phyloP scores from a whole-genome alignment of 2,888 invertebrate species.

The Mactromeris polynyma region DNA sequence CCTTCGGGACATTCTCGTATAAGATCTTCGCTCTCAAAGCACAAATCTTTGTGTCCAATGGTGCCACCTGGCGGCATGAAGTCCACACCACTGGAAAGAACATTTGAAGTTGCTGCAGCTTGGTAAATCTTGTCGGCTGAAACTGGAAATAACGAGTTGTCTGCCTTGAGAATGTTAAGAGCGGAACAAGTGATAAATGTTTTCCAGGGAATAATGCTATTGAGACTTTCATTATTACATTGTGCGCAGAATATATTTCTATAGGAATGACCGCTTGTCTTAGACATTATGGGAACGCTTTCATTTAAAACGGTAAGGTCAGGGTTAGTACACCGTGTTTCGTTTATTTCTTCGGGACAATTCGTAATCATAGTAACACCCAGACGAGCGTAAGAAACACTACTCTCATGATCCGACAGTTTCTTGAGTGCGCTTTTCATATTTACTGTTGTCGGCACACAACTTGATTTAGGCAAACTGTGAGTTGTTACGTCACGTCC shows the following conservation, averaged over 20 bases:
- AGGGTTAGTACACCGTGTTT: slow-evolving; percentile 47
- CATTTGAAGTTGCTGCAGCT: background rate
- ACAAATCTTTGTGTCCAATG: slow-evolving; percentile 29
- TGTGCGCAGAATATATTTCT: slow-evolving; percentile 57
- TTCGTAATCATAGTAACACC: slow-evolving; percentile 42
- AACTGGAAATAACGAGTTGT: slow-evolving; percentile 54
- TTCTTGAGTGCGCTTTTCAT: background rate
- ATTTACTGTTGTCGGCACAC: slow-evolving; percentile 36
- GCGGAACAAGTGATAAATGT: slow-evolving; percentile 52
- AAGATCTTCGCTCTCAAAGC: slow-evolving; percentile 30
- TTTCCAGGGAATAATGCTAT: slow-evolving; percentile 46
- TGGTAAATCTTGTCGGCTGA: slow-evolving; percentile 40
- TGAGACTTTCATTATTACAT: slow-evolving; percentile 39
- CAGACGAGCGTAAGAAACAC: slow-evolving; percentile 15
- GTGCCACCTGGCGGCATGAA: slow-evolving; percentile 54
- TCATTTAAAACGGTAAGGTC: slow-evolving; percentile 33
- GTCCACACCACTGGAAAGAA: slow-evolving; percentile 46
- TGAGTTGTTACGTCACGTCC: background rate
- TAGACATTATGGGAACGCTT: slow-evolving; percentile 40
- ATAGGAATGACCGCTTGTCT: slow-evolving; percentile 30
- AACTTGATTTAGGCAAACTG: background rate
- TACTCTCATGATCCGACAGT: background rate
- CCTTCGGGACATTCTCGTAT: slow-evolving; percentile 36
- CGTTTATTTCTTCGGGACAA: slow-evolving; percentile 25
- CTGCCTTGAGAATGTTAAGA: slow-evolving; percentile 42